Evolutionary conservation across 2,888 invertebrate genomes (phyloP).

Genomic region (Athalia circularis): DNA sequence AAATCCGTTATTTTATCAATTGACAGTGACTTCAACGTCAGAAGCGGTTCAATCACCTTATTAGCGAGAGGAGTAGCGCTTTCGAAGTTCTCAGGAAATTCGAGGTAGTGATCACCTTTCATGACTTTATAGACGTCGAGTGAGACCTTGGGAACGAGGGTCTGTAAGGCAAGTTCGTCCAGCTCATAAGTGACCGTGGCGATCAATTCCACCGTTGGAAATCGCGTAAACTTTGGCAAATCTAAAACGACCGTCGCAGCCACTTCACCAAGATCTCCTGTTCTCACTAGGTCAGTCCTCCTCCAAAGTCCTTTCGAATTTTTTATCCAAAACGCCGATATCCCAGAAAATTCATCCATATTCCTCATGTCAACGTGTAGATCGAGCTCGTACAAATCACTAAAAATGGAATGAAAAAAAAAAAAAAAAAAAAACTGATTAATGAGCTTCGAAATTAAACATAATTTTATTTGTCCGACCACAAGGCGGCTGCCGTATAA

Average conservation of each 20-base stretch:
- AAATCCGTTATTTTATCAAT: slow-evolving; percentile 58
- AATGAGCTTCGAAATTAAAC: too few relatives aligned
- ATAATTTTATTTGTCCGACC: too few relatives aligned
- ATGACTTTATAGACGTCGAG: slow-evolving; percentile 56
- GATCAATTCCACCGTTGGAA: slow-evolving; percentile 52
- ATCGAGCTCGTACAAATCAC: slow-evolving; percentile 40
- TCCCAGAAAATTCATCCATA: slow-evolving; percentile 57
- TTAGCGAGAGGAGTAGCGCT: slow-evolving; percentile 53
- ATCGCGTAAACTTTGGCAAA: slow-evolving; percentile 62
- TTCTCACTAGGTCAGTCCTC: slow-evolving; percentile 54
- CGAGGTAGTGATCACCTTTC: slow-evolving; percentile 53
- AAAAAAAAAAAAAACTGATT: too few relatives aligned
- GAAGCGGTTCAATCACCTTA: slow-evolving; percentile 48
- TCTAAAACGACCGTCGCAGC: slow-evolving; percentile 64
- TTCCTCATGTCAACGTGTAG: slow-evolving; percentile 19
- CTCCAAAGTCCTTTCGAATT: slow-evolving; percentile 56
- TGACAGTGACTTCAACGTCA: slow-evolving; percentile 58
- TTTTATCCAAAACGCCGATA: slow-evolving; percentile 63
- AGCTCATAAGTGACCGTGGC: slow-evolving; percentile 63
- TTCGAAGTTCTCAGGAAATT: slow-evolving; percentile 51
- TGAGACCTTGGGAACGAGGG: slow-evolving; percentile 55
- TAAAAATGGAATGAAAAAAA: background rate
- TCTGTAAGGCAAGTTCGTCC: slow-evolving; percentile 62
- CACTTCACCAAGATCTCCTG: slow-evolving; percentile 50
- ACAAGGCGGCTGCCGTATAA: too few relatives aligned